Evolutionary conservation across 2,888 invertebrate genomes (phyloP).

Genomic region (Cenopis cana): DNA sequence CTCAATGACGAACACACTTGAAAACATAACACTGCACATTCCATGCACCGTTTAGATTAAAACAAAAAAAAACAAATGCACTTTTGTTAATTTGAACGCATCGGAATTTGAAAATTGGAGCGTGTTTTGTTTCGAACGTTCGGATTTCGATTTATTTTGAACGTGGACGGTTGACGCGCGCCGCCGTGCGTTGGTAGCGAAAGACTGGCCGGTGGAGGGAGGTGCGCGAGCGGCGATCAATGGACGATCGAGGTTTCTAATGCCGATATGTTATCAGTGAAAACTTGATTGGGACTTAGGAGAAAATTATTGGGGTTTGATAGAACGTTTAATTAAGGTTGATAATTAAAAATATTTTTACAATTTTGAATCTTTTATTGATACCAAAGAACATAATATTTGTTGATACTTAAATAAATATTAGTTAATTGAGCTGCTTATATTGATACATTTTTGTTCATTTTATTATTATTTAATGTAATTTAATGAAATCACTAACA

Average conservation of each 20-base stretch:
- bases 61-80: slow-evolving; percentile 41
- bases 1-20: slow-evolving; percentile 59
- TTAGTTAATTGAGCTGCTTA: too few species aligned
- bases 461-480: too few species aligned
- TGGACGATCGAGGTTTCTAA: slow-evolving; percentile 63
- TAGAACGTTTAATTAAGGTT: too few species aligned
- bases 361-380: too few species aligned
- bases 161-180: slow-evolving; percentile 56
- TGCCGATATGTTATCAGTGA: slow-evolving; percentile 70
- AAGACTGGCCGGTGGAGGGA: slow-evolving; percentile 70
- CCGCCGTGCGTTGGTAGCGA: slow-evolving; percentile 62
- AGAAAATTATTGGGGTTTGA: not conserved
- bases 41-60: slow-evolving; percentile 34
- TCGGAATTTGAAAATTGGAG: slow-evolving; percentile 42
- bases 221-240: slow-evolving; percentile 63
- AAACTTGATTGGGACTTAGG: slow-evolving; percentile 45
- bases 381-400: too few species aligned
- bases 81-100: slow-evolving; percentile 15
- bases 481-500: too few species aligned
- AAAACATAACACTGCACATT: slow-evolving; percentile 44
- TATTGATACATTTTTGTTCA: too few species aligned
- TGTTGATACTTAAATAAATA: too few species aligned
- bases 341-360: not conserved
- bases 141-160: slow-evolving; percentile 49
- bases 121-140: slow-evolving; percentile 58